These are phyloP conservation scores for Prenolepis imparis DNA, from an alignment of 2,888 invertebrate species.

Conservation along the genomic window DNA sequence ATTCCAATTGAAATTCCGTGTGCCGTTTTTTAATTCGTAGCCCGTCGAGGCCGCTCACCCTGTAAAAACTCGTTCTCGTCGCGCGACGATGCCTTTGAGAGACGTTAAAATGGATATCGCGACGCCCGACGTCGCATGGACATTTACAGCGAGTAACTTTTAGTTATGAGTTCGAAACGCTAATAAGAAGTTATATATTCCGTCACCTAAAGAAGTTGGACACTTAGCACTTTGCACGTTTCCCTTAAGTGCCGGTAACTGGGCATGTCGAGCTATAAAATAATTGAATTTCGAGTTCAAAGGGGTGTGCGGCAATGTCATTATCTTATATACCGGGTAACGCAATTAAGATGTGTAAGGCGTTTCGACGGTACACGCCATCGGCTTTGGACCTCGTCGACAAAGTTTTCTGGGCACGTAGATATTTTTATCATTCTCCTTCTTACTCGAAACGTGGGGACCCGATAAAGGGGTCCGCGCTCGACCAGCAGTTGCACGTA, in stretches of 20 bases:
- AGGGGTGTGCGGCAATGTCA: constrained; percentile 79
- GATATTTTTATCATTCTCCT: constrained; percentile 66
- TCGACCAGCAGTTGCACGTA: constrained; percentile 61
- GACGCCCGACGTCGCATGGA: constrained; percentile 9
- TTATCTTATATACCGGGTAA: constrained; percentile 79
- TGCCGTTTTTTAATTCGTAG: constrained; percentile 44
- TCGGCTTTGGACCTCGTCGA: constrained; percentile 44
- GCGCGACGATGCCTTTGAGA: background rate
- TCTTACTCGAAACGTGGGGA: constrained; percentile 10
- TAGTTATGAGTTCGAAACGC: constrained; percentile 57
- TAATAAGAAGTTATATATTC: constrained; percentile 65
- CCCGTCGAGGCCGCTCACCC: background rate
- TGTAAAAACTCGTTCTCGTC: constrained; percentile 17
- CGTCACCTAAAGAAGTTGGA: constrained; percentile 66
- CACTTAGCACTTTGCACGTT: constrained; percentile 64
- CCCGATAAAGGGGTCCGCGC: constrained; percentile 64
- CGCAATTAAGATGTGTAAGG: constrained; percentile 76
- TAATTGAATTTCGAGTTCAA: constrained; percentile 83
- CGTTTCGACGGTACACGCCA: constrained; percentile 48
- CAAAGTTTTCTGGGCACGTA: constrained; percentile 69
- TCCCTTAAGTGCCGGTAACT: constrained; percentile 71
- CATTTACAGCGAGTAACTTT: constrained; percentile 57
- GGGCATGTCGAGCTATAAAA: constrained; percentile 76
- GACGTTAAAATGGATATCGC: constrained; percentile 30
- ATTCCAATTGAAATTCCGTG: constrained; percentile 67